Evolutionary conservation across 2,888 invertebrate genomes (phyloP), one percentile per base, ranked within the genome.

Genomic region (Drosophila recens): DNA sequence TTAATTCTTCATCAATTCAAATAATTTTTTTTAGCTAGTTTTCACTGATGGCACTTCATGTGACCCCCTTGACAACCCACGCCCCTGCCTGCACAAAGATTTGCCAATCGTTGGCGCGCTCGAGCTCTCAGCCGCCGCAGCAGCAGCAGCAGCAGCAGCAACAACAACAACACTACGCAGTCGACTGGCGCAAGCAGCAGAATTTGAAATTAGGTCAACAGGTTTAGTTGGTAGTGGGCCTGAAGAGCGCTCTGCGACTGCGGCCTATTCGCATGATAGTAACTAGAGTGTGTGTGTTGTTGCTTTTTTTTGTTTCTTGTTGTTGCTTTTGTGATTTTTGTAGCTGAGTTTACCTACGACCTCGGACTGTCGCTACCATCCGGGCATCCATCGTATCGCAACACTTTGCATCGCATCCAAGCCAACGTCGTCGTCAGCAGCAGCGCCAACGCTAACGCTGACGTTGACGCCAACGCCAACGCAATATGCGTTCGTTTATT

Each of bases 181-280:
- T 61, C 67, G 66, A 68, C 80, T 79, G 79, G 73, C 80, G 73
- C 80, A 80, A 79, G 81, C 84, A 85, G 85, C 85, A 85, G 89
- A 87, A 88, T 79, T 90, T 90, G 90, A 92, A 92, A 92, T 92
- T 92, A 91, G 92, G 92, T 92, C 92, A 92, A 92, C 92, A 92
- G 92, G 91, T 92, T 92, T 92, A 90, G 91, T 91, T 91, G 90
- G 85, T 81, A 78, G 82, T 79, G 79, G 76, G 74, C 72, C 82
- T 82, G 67, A 80, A 80, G 82, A 80, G 81, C 69, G 78, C 79
- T 76, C 81, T 78, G 79, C 71, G 68, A 75, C 76, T 75, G 76
- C 75, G 76, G 76, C 71, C 79, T 79, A 79, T 66, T 62, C 76
- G 76, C 56, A 74, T 64, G 79, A 74, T 77, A 79, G 76, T 77